These are phyloP conservation scores for Hedya salicella DNA, from an alignment of 2,888 invertebrate species.

Conservation along the genomic window DNA sequence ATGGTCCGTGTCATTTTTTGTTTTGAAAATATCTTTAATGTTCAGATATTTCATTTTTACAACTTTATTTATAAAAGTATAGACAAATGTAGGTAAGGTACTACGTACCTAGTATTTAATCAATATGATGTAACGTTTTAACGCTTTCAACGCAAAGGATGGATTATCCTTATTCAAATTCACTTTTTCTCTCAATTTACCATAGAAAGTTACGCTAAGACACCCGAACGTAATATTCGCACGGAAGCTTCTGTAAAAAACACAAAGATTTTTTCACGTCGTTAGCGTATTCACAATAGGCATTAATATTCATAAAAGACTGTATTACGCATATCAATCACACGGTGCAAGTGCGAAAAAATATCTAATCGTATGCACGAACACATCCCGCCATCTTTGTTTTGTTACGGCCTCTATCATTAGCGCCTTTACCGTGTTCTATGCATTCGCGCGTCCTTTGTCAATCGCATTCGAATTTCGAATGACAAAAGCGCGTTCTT, in stretches of 20 bases:
- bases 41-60: too few species aligned
- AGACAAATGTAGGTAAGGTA: too few species aligned
- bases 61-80: too few species aligned
- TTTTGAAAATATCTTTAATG: too few species aligned
- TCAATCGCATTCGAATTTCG: constrained; percentile 65
- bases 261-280: constrained; percentile 55
- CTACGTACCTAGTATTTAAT: too few species aligned
- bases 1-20: too few species aligned
- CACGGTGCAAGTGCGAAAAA: constrained; percentile 73
- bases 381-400: constrained; percentile 76
- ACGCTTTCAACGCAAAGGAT: background rate
- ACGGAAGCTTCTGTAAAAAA: constrained; percentile 67
- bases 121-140: too few species aligned
- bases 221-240: constrained; percentile 64
- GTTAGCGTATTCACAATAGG: constrained; percentile 67
- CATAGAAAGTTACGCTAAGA: constrained; percentile 49
- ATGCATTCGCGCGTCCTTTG: constrained; percentile 53
- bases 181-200: constrained; percentile 6
- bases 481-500: constrained; percentile 76
- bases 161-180: background rate
- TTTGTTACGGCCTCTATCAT: constrained; percentile 71
- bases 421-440: constrained; percentile 64
- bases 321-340: constrained; percentile 83
- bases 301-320: constrained; percentile 80
- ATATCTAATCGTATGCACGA: constrained; percentile 76